phyloP scores from a whole-genome alignment of 92 coral and sea anemone genomes.

The Epizoanthus stellaris region DNA sequence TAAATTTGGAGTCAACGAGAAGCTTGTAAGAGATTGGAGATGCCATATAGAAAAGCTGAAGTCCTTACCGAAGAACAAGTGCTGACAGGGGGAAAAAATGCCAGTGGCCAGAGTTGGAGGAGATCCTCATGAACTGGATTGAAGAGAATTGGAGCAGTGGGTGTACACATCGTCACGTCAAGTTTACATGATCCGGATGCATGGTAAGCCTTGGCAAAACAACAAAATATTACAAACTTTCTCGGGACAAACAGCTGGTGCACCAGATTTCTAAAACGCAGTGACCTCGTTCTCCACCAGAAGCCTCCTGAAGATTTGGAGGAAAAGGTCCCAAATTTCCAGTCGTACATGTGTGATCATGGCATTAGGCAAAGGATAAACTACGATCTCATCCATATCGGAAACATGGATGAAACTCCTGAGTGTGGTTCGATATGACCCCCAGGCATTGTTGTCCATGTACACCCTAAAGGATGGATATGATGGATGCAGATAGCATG shows the following conservation, averaged over 20 bases:
- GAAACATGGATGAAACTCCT: neutral
- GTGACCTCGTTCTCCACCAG: no score
- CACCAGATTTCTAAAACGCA: no score
- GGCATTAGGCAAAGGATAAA: conserved; percentile 19
- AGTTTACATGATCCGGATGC: neutral
- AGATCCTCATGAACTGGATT: conserved; percentile 21
- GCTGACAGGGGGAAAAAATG: conserved; percentile 63
- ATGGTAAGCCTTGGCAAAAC: neutral
- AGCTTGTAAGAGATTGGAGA: conserved; percentile 64
- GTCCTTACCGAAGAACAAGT: conserved; percentile 42
- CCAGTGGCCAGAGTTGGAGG: conserved; percentile 74
- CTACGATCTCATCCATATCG: no score
- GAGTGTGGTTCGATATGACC: conserved; percentile 61
- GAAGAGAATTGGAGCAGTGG: conserved; percentile 11
- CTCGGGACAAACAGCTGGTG: no score
- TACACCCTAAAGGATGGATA: no score
- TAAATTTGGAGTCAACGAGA: conserved; percentile 60
- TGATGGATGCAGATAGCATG: no score
- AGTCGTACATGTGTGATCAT: conserved; percentile 41
- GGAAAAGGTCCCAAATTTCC: no score
- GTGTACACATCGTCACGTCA: conserved; percentile 1
- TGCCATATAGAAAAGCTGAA: conserved; percentile 42
- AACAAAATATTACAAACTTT: neutral
- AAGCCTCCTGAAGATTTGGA: no score
- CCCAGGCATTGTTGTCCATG: no score